phyloP scores from a whole-genome alignment of 2,888 invertebrate genomes.

The Phytoseiulus persimilis region DNA sequence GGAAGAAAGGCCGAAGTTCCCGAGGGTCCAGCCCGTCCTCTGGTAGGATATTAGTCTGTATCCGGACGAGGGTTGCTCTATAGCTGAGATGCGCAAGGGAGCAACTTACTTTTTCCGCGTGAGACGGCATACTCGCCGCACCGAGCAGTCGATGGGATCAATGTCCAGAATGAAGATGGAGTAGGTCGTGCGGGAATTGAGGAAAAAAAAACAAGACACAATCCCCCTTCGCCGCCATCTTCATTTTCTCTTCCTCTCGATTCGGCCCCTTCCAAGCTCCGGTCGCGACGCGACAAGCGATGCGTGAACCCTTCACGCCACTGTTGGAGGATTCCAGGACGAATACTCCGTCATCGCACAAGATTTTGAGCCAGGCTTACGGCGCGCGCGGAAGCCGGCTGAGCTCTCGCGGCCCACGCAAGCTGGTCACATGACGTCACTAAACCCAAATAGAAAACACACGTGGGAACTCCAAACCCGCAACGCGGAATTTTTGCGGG shows the following conservation, averaged over 20 bases:
- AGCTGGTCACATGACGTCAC: not conserved
- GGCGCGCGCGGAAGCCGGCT: not conserved
- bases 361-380: not conserved
- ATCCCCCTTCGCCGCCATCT: not conserved
- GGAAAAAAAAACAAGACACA: not conserved
- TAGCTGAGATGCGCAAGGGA: not conserved
- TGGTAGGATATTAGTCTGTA: not conserved
- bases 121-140: not conserved
- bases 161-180: not conserved
- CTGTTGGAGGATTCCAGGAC: not conserved
- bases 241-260: not conserved
- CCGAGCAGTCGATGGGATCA: not conserved
- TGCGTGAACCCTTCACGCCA: not conserved
- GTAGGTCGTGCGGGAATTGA: conserved; percentile 5
- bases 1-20: too few species aligned
- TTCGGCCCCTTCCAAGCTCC: not conserved
- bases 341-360: not conserved
- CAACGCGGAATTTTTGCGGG: not conserved
- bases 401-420: not conserved
- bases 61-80: not conserved
- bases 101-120: not conserved
- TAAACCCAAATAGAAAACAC: not conserved
- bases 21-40: not conserved
- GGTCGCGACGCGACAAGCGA: not conserved
- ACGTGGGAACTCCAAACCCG: not conserved